Evolutionary conservation across 2,113 vertebrate genomes (phyloP), one percentile per base, ranked within the genome.

Genomic region (Corythornis madagascariensis): DNA sequence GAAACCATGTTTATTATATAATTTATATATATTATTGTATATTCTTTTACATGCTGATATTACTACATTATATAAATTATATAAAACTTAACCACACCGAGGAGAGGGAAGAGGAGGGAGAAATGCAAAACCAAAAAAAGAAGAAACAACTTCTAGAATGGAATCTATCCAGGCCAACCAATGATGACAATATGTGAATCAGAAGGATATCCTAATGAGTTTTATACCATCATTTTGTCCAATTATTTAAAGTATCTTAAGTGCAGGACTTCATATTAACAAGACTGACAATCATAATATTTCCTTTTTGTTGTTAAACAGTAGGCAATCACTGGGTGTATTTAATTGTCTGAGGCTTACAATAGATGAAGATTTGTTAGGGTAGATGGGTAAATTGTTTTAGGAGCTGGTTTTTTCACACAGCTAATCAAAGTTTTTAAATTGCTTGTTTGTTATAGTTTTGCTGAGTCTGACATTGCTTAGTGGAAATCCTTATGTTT

Each of bases 401-500:
- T 26, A 25, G 25, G 9, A 10, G 38, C 9, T 35, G 35, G 35
- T 61, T 45, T 89, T 66, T 61, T 43, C 13, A 73, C 71, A 61
- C n/a, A 60, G 19, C 83, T 96, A 94, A 92, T 95, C 78, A 95
- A 95, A 92, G 60, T 93, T 96, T 94, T 94, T 64, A 95, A 95
- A 95, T 93, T 93, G 79, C 94, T 96, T 96, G 60, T 96, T 97
- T 92, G 50, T 88, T 93, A 57, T 25, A 21, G 45, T 78, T 97
- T 87, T 93, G 60, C 59, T 91, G 90, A 74, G 38, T 50, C 56
- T 96, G 90, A 95, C 60, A 60, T 78, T 72, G 16, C 61, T 91
- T 88, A 89, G 66, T 90, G 88, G 96, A 95, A 94, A 91, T 84
- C 75, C 64, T 77, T 87, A 45, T 94, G 81, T 95, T 95, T 94